Evolutionary conservation across 1,140 invertebrate species (phyloP), one percentile per base, ranked within the genome.

Genomic region (Drosophila sp.): DNA sequence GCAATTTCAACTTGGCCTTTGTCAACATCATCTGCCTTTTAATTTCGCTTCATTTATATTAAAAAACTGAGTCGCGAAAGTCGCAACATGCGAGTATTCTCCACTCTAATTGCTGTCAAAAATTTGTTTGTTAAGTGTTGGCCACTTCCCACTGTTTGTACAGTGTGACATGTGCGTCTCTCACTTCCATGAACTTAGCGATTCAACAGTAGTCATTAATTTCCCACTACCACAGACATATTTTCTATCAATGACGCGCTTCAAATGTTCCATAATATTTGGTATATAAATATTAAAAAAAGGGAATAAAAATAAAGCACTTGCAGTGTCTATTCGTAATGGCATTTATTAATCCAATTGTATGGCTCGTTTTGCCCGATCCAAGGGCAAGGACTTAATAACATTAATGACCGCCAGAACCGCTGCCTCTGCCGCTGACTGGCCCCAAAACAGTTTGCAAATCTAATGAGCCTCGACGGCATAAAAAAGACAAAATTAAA

Each of bases 401-500:
- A 90, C 80, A 90, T 82, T 90, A 90, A 90, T 78, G 82, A 87
- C 83, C 79, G 48, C 74, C 62, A 64, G 69, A 64, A 54, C 51
- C 72, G 25, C 54, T 58, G 27, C n/a, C n/a, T 8, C 45, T 59
- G 45, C n/a, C n/a, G n/a, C n/a, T n/a, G 36, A 57, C 41, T 64
- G 54, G 74, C 58, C 70, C 58, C 64, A 72, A 76, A 90, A 86
- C 83, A 90, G 89, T 90, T 82, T 81, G 89, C 89, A 89, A 84
- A 89, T 90, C 83, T 90, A 90, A 90, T 90, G 89, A 90, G 89
- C 89, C 89, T 86, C 74, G 75, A 86, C 89, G 89, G 89, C 89
- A 90, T 90, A 90, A 89, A 89, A 89, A 76, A 78, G 57, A 80
- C 71, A 61, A 90, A 87, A 87, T 69, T 79, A 76, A 77, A 80